Conservation (phyloP, 2,888 invertebrate genomes). For the Mantis religiosa region DNA sequence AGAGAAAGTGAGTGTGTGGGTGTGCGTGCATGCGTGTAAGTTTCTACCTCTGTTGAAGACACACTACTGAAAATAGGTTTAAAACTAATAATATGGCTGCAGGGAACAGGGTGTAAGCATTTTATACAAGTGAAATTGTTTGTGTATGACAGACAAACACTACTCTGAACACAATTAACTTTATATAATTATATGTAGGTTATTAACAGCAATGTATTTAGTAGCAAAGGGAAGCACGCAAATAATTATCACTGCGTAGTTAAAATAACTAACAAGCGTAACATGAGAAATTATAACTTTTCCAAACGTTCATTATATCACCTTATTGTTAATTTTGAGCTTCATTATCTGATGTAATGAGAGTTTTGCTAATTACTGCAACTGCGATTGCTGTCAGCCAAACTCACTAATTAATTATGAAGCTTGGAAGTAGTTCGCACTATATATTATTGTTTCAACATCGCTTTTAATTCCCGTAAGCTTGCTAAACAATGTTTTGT, state of each 20-base stretch:
- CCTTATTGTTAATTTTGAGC: not conserved
- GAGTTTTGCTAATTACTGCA: no score
- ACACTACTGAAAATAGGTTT: not conserved
- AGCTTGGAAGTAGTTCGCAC: not conserved
- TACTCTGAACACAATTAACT: not conserved
- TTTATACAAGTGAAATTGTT: not conserved
- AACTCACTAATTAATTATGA: not conserved
- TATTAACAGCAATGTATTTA: not conserved
- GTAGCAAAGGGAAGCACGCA: not conserved
- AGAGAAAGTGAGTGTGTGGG: no score
- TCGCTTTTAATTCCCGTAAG: no score
- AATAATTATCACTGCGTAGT: not conserved
- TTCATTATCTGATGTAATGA: not conserved
- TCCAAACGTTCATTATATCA: not conserved
- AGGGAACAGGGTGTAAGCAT: not conserved
- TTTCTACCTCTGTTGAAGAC: no score
- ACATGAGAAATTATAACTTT: not conserved
- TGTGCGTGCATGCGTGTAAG: no score
- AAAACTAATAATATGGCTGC: not conserved
- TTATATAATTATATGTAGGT: not conserved
- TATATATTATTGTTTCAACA: no score
- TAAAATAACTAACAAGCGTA: not conserved
- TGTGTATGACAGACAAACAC: not conserved
- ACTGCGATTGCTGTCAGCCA: not conserved
- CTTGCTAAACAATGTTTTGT: no score